Evolutionary conservation across 2,113 vertebrate species (phyloP).

Genomic region (Camelus dromedarius): DNA sequence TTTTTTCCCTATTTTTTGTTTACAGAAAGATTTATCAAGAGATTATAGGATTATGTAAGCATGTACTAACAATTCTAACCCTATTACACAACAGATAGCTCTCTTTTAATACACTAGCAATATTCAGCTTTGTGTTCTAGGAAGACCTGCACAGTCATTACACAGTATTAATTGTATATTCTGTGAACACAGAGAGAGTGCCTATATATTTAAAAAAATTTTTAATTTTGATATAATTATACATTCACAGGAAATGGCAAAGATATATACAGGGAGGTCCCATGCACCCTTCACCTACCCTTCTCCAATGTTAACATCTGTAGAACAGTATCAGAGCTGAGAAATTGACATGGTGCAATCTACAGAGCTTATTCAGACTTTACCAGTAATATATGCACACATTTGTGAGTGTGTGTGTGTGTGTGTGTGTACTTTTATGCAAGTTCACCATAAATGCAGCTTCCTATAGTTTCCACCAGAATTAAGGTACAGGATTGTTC

Average conservation of each 20-base stretch:
- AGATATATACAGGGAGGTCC: background rate
- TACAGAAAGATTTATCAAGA: background rate
- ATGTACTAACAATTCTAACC: background rate
- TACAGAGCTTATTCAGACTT: background rate
- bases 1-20: background rate
- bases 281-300: background rate
- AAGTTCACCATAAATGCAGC: background rate
- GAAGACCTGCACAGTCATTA: background rate
- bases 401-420: background rate
- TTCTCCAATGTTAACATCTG: background rate
- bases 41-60: background rate
- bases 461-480: background rate
- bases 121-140: background rate
- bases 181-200: background rate
- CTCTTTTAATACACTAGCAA: background rate
- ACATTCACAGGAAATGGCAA: background rate
- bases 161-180: background rate
- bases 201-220: background rate
- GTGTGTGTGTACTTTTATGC: background rate
- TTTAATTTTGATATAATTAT: background rate
- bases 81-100: background rate
- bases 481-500: background rate
- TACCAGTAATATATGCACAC: background rate
- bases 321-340: background rate
- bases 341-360: background rate